These are phyloP conservation scores for Camponotus vicinus DNA, from an alignment of 1,140 invertebrate genomes.

Conservation along the genomic window DNA sequence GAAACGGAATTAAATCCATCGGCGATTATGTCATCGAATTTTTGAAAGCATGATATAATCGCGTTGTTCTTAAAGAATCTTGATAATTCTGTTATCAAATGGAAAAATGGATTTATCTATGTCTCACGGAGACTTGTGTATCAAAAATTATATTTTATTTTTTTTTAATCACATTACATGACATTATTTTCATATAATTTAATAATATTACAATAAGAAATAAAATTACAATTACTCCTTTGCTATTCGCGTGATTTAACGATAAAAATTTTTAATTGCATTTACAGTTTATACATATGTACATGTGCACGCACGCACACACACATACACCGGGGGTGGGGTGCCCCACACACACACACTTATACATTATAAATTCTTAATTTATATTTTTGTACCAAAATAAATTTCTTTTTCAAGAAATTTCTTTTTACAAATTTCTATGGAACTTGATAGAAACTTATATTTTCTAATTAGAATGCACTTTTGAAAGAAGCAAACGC, in stretches of 20 bases:
- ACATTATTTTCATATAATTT: not conserved
- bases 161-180: not conserved
- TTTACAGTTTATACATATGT: too few species aligned
- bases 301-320: too few species aligned
- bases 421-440: not conserved
- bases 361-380: not conserved
- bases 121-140: not conserved
- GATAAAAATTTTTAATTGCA: not conserved
- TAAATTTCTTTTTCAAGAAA: not conserved
- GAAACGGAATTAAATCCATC: not conserved
- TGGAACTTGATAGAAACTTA: not conserved
- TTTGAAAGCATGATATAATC: not conserved
- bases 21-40: not conserved
- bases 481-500: not conserved
- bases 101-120: not conserved
- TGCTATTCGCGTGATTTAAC: not conserved
- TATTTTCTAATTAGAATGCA: not conserved
- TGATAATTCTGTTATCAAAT: not conserved
- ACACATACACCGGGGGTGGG: too few species aligned
- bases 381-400: slow-evolving; percentile 5
- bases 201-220: not conserved
- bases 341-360: too few species aligned
- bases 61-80: not conserved
- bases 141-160: not conserved
- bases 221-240: not conserved